A percentile compares a stretch with the other conserved stretches of the same genome.
These are phyloP conservation scores for Montipora capricornis DNA, from an alignment of 64 coral and sea anemone species.

Conservation along the genomic window DNA sequence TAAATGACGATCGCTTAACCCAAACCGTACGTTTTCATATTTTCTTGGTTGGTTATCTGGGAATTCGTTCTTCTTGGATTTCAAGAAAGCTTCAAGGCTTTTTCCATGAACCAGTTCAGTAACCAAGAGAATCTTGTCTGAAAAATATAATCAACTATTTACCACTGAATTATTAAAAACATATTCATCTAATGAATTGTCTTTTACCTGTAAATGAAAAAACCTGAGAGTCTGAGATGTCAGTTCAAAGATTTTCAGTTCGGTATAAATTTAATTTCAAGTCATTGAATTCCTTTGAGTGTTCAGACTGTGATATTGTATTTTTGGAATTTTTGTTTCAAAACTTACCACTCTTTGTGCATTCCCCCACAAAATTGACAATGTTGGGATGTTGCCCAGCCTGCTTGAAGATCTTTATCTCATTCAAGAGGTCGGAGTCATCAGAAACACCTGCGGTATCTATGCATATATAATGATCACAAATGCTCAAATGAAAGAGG, in stretches of 20 bases:
- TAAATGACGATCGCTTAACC: neutral
- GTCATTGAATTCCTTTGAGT: too few relatives aligned
- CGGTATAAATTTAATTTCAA: too few relatives aligned
- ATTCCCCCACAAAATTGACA: conserved; percentile 77
- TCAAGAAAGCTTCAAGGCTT: conserved; percentile 1
- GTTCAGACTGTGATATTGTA: too few relatives aligned
- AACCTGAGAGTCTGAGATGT: too few relatives aligned
- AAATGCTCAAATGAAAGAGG: too few relatives aligned
- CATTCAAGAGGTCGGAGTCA: conserved; percentile 53
- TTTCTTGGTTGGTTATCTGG: neutral
- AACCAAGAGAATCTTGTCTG: neutral
- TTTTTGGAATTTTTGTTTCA: too few relatives aligned
- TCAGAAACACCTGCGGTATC: conserved; percentile 10
- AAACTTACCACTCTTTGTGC: conserved; percentile 23
- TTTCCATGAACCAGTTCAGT: conserved; percentile 1
- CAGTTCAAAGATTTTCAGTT: too few relatives aligned
- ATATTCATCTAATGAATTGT: too few relatives aligned
- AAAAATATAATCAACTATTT: neutral
- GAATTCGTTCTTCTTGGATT: neutral
- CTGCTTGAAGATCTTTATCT: conserved; percentile 69
- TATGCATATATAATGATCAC: neutral
- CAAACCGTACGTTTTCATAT: conserved; percentile 5
- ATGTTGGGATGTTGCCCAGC: conserved; percentile 74
- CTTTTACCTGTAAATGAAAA: too few relatives aligned
- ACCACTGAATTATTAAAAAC: too few relatives aligned